Evolutionary conservation across 2,888 invertebrate genomes (phyloP).

Genomic region (Mesorhabditis sp.): DNA sequence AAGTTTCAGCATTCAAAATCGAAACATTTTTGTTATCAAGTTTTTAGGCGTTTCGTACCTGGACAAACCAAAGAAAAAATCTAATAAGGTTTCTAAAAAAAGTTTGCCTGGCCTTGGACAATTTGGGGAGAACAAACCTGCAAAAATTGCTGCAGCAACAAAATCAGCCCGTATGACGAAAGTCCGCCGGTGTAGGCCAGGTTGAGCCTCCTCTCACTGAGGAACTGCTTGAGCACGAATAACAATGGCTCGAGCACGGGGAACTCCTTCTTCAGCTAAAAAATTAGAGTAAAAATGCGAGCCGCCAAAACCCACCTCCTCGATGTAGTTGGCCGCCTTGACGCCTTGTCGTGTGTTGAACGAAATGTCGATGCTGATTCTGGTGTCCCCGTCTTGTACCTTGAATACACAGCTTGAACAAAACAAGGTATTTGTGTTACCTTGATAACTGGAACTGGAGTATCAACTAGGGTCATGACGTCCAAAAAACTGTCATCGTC

Average conservation of each 20-base stretch:
- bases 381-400: constrained; percentile 65
- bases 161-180: constrained; percentile 94
- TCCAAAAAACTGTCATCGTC: constrained; percentile 18
- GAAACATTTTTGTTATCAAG: no score
- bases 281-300: constrained; percentile 1
- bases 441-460: constrained; percentile 96
- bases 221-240: constrained; percentile 95
- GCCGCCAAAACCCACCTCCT: constrained; percentile 19
- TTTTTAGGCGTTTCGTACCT: no score
- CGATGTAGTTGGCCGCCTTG: constrained; percentile 76
- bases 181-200: constrained; percentile 99
- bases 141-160: constrained; percentile 96
- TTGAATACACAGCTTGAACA: neutral
- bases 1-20: no score
- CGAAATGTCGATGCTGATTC: constrained; percentile 92
- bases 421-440: constrained; percentile 61
- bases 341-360: constrained; percentile 98
- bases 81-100: neutral
- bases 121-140: constrained; percentile 64
- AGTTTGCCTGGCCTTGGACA: neutral
- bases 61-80: no score
- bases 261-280: constrained; percentile 63
- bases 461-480: constrained; percentile 93
- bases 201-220: constrained; percentile 92
- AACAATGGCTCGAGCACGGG: constrained; percentile 89